Percentiles rank a stretch among this genome's conserved stretches.
Evolutionary conservation across 1,140 invertebrate species (phyloP).

Genomic region (Drosophila navojoa): DNA sequence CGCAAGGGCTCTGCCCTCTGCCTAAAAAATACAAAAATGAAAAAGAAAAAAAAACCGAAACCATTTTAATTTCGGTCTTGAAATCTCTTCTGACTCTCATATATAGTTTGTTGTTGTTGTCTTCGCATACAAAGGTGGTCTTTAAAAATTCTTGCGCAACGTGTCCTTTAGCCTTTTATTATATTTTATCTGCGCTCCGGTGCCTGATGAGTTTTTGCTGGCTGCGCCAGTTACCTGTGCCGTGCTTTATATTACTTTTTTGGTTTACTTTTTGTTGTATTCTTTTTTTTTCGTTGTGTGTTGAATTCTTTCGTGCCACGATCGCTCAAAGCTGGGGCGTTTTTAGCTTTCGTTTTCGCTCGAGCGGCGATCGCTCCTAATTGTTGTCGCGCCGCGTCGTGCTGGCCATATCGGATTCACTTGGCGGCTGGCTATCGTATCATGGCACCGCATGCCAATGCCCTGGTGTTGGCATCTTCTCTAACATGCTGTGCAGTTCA

Average conservation of each 20-base stretch:
- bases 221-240: slow-evolving; percentile 11
- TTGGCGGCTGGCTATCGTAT: slow-evolving; percentile 47
- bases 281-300: slow-evolving; percentile 11
- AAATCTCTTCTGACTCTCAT: slow-evolving; percentile 12
- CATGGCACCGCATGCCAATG: slow-evolving; percentile 23
- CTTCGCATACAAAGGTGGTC: slow-evolving; percentile 64
- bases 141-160: slow-evolving; percentile 72
- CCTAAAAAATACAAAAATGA: slow-evolving; percentile 4
- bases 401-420: slow-evolving; percentile 68
- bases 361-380: slow-evolving; percentile 59
- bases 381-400: slow-evolving; percentile 70
- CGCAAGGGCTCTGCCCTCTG: slow-evolving; percentile 52
- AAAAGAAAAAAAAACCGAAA: slow-evolving; percentile 44
- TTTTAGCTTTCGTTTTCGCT: slow-evolving; percentile 68
- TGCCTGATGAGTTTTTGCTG: slow-evolving; percentile 21
- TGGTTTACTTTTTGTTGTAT: slow-evolving; percentile 3
- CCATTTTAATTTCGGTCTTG: slow-evolving; percentile 66
- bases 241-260: background rate
- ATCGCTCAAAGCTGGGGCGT: slow-evolving; percentile 48
- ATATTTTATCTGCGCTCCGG: slow-evolving; percentile 53
- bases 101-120: slow-evolving; percentile 35
- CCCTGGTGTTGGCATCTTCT: slow-evolving; percentile 57
- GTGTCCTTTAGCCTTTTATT: slow-evolving; percentile 81
- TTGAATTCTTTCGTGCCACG: slow-evolving; percentile 47
- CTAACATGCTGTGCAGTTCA: slow-evolving; percentile 18